Base-by-base conservation (phyloP, 2,888 invertebrate genomes). In the Dilophus febrilis region DNA sequence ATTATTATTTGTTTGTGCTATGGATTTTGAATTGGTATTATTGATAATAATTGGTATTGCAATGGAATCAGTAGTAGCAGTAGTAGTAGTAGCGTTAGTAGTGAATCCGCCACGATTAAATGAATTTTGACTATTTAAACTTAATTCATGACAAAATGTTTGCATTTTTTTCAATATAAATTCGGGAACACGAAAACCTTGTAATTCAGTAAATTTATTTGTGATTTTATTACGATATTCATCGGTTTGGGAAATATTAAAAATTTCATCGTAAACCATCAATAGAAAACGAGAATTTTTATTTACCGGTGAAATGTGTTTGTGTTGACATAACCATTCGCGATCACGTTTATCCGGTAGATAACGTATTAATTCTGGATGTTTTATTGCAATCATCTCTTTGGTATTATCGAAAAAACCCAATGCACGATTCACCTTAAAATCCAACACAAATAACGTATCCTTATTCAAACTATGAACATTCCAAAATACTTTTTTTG, bases 341-440 rank as follows among this genome's bases (percentile, higher is more conserved):
- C 74, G 71, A 53, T 77, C 76, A 51, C 73, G 72, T 17, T 66
- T 65, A 53, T 77, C 76, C 11, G 73, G 72, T 31, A 70, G 61
- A 54, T 76, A 77, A 53, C 72, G 72, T 51, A 76, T 74, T 16
- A 75, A 54, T 44, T 74, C 72, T 1, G 74, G 74, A 60, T 76
- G 74, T 50, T 74, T 73, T 41, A 71, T 70, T 42, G 72, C 73
- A 12, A 75, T 51, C 17, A 73, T 59, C 17, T 74, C 73, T 49
- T 71, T 61, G 12, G 71, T 56, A 39, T 61, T 59, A 1, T 54
- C 56, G 10, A 57, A 54, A 22, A 60, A 60, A 7, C 61, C 61
- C 45, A 61, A 61, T 2, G 59, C 58, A 27, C 56, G 53, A 44
- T 62, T 62, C 0, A 60, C 63, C 41, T 63, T 60, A 13, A 61